Evolutionary conservation across 2,888 invertebrate species (phyloP).

Genomic region (Podotricha telesiphe): DNA sequence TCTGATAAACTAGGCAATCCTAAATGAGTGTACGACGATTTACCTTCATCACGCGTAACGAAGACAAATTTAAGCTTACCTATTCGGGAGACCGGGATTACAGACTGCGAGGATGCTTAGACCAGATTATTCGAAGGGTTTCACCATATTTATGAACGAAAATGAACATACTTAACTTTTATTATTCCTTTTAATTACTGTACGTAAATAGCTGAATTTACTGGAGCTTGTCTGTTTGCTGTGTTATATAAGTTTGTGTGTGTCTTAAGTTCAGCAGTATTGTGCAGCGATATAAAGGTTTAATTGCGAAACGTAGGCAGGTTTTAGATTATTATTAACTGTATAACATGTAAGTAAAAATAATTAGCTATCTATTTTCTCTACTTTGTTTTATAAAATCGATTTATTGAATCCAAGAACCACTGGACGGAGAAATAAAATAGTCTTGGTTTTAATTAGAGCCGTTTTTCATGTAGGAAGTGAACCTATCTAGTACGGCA

Average conservation of each 20-base stretch:
- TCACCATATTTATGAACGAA: slow-evolving; percentile 28
- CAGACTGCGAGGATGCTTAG: slow-evolving; percentile 40
- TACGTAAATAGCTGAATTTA: slow-evolving; percentile 3
- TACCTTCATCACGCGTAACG: slow-evolving; percentile 60
- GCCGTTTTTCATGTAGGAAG: too few species aligned
- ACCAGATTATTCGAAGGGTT: slow-evolving; percentile 39
- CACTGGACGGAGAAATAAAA: too few species aligned
- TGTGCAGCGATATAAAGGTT: neutral
- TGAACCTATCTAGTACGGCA: too few species aligned
- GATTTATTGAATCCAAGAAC: too few species aligned
- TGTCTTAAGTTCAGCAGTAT: neutral
- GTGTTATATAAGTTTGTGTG: neutral
- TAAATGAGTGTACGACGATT: slow-evolving; percentile 56
- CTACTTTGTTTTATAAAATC: too few species aligned
- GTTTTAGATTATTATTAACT: too few species aligned
- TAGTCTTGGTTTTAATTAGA: too few species aligned
- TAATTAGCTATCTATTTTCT: too few species aligned
- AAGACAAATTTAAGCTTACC: slow-evolving; percentile 74
- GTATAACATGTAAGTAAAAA: too few species aligned
- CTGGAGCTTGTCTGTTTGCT: neutral
- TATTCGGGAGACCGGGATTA: slow-evolving; percentile 51
- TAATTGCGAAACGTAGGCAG: neutral
- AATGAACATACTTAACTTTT: slow-evolving; percentile 22
- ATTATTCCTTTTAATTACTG: slow-evolving; percentile 22
- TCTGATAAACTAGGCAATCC: slow-evolving; percentile 55